Base-by-base conservation (phyloP, 2,113 vertebrate species). In the Solea senegalensis region DNA sequence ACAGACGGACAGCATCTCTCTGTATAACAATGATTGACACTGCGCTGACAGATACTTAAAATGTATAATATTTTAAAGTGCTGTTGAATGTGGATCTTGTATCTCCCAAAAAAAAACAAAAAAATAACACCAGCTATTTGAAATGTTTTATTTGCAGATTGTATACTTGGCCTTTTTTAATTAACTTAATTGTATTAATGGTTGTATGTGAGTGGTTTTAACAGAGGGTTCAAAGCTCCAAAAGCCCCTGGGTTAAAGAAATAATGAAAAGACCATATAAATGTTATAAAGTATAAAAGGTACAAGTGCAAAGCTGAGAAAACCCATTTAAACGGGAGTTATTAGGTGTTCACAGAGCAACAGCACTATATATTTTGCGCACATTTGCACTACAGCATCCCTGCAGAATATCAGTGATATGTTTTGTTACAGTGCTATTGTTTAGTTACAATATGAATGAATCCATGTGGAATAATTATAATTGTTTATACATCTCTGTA, bases 401-500 rank as follows among this genome's bases (percentile, higher is more conserved):
- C 82, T 87, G 87, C 88, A 90, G 84, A 91, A 88, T 85, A 88
- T 80, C 81, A 85, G 78, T 77, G 78, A 78, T 84, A 73, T 83
- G 66, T 89, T 86, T 87, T 85, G 72, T 86, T 84, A 81, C 83
- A 85, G 79, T 84, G 87, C 85, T 84, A 84, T 90, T 90, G 84
- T 87, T 88, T 82, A 83, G 83, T 84, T 85, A 84, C 66, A 61
- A 81, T 85, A 71, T 89, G 85, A 90, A 86, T 84, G 85, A 89
- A 82, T 86, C 78, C 84, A 86, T 90, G 87, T 81, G 76, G 85
- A 76, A 84, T 83, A 89, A 78, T 80, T 56, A 73, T 78, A 82
- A 83, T 86, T 91, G 90, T 93, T 91, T 86, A 92, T 92, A 91
- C 78, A 71, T 83, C 83, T 69, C 53, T 93, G 92, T 94, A 93